Evolutionary conservation across 2,797 vertebrate species (phyloP), one percentile per base, ranked within the genome.

Genomic region (Gymnocypris eckloni): DNA sequence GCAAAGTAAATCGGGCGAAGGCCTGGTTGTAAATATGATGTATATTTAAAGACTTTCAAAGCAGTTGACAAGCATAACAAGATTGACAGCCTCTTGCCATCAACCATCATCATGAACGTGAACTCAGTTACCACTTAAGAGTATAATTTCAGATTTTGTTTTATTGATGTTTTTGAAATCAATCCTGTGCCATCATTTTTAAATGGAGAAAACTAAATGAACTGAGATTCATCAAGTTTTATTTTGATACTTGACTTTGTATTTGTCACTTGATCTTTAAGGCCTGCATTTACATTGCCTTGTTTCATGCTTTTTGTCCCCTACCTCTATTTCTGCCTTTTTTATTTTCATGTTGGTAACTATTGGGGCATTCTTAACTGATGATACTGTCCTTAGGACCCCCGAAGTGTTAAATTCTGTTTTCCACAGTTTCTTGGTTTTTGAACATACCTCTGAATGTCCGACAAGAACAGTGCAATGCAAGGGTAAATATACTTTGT

Each of bases 171-270:
- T 97, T 96, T 96, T 94, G 85, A 83, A 89, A 93, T 91, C 88
- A 95, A 96, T 96, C 97, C 94, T 97, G 97, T 99, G 97, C 98
- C 98, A 98, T 98, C 98, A 96, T 92, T 97, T 97, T 97, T 93
- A 96, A 94, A 93, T 93, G 92, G 82, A 92, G 89, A 91, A 71
- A 92, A 90, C 91, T 89, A 93, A 93, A 90, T 88, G 89, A 96
- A 95, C 95, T 94, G 94, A 95, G 90, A 88, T 90, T 89, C 90
- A 94, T 91, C 92, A 92, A 95, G 97, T 97, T 95, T 97, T 98
- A 97, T 98, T 98, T 99, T 98, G 96, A 97, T 98, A 98, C 96
- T 97, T 97, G 96, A 98, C 96, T 98, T 98, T 97, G 96, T 98
- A 97, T 97, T 94, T 96, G 96, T 96, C 92, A 93, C 95, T 95